phyloP scores from a whole-genome alignment of 2,888 invertebrate species.

The Gymnocheta viridis region DNA sequence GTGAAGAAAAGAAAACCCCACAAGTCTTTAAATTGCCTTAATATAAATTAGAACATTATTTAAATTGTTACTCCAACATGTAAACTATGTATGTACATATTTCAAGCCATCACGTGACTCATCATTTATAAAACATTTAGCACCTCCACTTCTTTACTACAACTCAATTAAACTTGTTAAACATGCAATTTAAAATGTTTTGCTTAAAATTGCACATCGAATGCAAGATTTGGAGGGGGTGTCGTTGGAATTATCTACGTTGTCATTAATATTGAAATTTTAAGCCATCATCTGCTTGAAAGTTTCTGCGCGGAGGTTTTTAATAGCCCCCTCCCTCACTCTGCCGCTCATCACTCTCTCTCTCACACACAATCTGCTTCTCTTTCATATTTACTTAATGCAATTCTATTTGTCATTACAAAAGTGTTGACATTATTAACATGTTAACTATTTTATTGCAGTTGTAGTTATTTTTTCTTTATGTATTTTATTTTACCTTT shows the following conservation, averaged over 20 bases:
- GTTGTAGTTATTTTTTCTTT: constrained; percentile 11
- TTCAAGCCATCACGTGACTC: constrained; percentile 51
- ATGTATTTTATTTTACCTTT: constrained; percentile 4
- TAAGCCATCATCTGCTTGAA: constrained; percentile 37
- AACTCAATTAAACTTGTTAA: constrained; percentile 9
- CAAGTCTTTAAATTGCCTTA: no score
- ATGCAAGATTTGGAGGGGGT: constrained; percentile 31
- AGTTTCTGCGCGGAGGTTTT: background rate
- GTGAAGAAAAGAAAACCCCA: no score
- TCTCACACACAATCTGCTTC: background rate
- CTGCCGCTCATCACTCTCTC: background rate
- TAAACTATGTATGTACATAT: no score
- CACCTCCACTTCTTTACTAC: constrained; percentile 39
- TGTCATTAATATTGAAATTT: constrained; percentile 18
- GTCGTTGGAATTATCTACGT: background rate
- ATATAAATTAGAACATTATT: constrained; percentile 42
- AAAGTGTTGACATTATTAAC: constrained; percentile 53
- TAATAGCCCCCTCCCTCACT: background rate
- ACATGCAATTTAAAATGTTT: constrained; percentile 39
- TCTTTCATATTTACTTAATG: background rate
- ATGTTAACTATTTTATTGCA: constrained; percentile 34
- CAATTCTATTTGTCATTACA: constrained; percentile 19
- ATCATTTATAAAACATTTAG: constrained; percentile 56
- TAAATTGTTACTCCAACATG: no score
- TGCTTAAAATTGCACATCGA: background rate